Evolutionary conservation across 1,140 invertebrate genomes (phyloP), one percentile per base, ranked within the genome.

Genomic region (Drosophila repletoides): DNA sequence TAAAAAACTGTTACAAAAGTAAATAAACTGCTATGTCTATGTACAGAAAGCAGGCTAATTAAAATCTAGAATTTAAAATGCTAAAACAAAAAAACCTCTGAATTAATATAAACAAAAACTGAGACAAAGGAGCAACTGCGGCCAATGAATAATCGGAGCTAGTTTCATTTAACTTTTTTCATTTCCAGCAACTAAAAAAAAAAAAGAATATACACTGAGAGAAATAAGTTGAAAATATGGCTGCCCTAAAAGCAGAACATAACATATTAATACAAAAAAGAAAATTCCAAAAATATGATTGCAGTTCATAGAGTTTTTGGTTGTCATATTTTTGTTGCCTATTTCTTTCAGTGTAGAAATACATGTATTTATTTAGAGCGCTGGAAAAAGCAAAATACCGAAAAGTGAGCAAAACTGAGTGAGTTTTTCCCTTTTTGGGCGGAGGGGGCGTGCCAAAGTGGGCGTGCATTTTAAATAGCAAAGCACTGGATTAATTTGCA

Each of bases 131-230:
- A 10, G 9, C 29, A 43, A 29, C 26, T 51, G 19, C 29, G 53
- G 55, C 52, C 59, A 75, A 72, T 77, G 74, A 63, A 77, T 69
- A 69, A 69, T 58, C 63, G 31, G 21, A 33, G 52, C 22, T 33
- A 66, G 40, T 67, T 64, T 26, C 5, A 53, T 48, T 38, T n/a
- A 77, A 72, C 46, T 63, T 63, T 73, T 64, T 71, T 59, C 52
- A 76, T 76, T 66, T 53, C 67, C n/a, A n/a, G n/a, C n/a, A 2
- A 14, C 21, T 17, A 14, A 29, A 60, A 56, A 12, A n/a, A n/a
- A n/a, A n/a, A n/a, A n/a, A n/a, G n/a, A n/a, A n/a, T n/a, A n/a
- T n/a, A n/a, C n/a, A 56, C 4, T 24, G 14, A 17, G 3, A 36
- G 22, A 72, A 36, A 58, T 45, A 49, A 24, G 15, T 38, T n/a